These are phyloP conservation scores for Ophiodon elongatus DNA, from an alignment of 2,113 vertebrate genomes.

Conservation along the genomic window DNA sequence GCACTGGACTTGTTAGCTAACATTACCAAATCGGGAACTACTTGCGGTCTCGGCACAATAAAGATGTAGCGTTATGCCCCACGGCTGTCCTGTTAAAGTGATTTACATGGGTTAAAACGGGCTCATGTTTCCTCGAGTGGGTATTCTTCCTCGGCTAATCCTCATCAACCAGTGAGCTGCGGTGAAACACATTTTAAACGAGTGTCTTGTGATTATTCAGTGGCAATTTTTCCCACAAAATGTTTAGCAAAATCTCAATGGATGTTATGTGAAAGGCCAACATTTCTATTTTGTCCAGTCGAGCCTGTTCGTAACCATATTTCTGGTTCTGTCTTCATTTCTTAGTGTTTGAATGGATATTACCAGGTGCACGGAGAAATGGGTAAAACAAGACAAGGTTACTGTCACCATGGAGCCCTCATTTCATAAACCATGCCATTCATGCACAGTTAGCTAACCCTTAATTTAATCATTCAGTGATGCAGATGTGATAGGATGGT, in stretches of 20 bases:
- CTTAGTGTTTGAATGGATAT: conserved; percentile 88
- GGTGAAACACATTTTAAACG: background rate
- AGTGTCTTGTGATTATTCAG: background rate
- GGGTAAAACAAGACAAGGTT: conserved; percentile 85
- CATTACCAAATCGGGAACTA: background rate
- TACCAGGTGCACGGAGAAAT: conserved; percentile 87
- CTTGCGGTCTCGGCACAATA: background rate
- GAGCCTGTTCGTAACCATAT: conserved; percentile 67
- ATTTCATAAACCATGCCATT: conserved; percentile 76
- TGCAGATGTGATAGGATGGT: background rate
- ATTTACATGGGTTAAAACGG: background rate
- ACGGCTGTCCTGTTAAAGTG: fast-evolving
- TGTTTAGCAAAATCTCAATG: background rate
- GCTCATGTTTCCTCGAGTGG: no score
- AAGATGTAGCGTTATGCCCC: background rate
- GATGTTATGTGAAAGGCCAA: conserved; percentile 33
- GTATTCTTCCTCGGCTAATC: no score
- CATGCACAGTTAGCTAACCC: conserved; percentile 55
- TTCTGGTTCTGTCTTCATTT: conserved; percentile 84
- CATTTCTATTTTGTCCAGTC: conserved; percentile 8
- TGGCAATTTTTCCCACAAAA: background rate
- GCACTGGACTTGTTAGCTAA: conserved; percentile 8
- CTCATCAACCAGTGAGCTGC: background rate
- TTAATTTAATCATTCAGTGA: conserved; percentile 39
- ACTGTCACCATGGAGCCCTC: conserved; percentile 76